Percentiles rank a stretch among this genome's conserved stretches.
phyloP scores from a whole-genome alignment of 2,888 invertebrate species.

The Ellobium chinense region DNA sequence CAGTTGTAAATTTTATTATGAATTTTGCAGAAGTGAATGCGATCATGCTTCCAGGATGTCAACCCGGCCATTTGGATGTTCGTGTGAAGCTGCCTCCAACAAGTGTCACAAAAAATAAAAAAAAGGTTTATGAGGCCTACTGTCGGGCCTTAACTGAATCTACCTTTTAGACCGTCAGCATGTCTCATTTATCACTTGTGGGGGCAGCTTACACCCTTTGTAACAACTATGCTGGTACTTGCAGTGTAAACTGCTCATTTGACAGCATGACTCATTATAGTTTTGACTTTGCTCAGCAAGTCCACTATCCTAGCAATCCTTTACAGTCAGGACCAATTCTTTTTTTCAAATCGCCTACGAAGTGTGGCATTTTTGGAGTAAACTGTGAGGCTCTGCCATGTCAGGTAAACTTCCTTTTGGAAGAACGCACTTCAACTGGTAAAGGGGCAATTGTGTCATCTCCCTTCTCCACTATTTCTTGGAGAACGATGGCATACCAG shows the following conservation, averaged over 20 bases:
- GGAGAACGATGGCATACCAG: constrained; percentile 6
- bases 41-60: constrained; percentile 41
- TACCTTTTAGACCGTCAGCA: no score
- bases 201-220: not conserved
- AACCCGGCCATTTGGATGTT: not conserved
- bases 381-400: not conserved
- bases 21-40: constrained; percentile 48
- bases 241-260: not conserved
- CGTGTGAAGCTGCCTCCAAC: constrained; percentile 8
- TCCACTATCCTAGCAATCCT: not conserved
- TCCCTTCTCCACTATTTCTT: not conserved
- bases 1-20: constrained; percentile 37
- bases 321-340: constrained; percentile 43
- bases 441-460: not conserved
- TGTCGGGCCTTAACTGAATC: no score
- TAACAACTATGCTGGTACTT: not conserved
- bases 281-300: constrained; percentile 23
- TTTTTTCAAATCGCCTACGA: not conserved
- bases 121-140: no score
- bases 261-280: not conserved
- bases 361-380: constrained; percentile 11
- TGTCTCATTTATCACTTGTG: not conserved
- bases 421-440: not conserved
- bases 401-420: not conserved
- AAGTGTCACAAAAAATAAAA: no score